These are phyloP conservation scores for Chironomus tentans DNA, from an alignment of 2,888 invertebrate genomes.

Conservation along the genomic window DNA sequence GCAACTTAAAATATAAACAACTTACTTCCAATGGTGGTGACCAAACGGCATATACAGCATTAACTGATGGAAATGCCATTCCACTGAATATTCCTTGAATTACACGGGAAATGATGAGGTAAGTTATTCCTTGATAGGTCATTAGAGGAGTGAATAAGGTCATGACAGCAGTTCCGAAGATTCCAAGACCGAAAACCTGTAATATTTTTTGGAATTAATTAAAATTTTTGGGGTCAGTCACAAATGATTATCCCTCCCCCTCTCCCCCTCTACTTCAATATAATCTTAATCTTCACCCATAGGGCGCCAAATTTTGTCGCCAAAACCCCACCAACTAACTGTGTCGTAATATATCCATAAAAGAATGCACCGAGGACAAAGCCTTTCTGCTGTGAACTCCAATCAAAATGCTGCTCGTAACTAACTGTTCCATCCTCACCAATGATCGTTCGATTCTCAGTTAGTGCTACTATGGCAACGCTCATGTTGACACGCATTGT, in stretches of 20 bases:
- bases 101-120: constrained; percentile 63
- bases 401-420: constrained; percentile 64
- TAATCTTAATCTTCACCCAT: constrained; percentile 51
- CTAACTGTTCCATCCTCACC: constrained; percentile 51
- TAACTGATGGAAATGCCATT: constrained; percentile 39
- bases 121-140: constrained; percentile 57
- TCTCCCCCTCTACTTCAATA: no score
- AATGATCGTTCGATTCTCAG: constrained; percentile 53
- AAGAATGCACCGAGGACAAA: constrained; percentile 78
- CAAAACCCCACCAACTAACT: constrained; percentile 61
- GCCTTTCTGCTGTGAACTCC: constrained; percentile 70
- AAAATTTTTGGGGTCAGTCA: no score
- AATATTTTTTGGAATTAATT: no score
- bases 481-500: constrained; percentile 46
- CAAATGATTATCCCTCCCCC: no score
- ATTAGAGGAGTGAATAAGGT: constrained; percentile 73
- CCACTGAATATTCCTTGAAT: constrained; percentile 63
- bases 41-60: constrained; percentile 61
- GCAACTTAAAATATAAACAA: constrained; percentile 42
- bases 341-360: constrained; percentile 75
- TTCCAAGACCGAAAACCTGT: constrained; percentile 69
- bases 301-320: constrained; percentile 64
- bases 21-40: constrained; percentile 63
- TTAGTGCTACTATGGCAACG: constrained; percentile 91
- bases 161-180: constrained; percentile 66